A percentile compares a stretch with the other conserved stretches of the same genome.
phyloP scores from a whole-genome alignment of 2,888 invertebrate species.

The Drosophila tanythrix region DNA sequence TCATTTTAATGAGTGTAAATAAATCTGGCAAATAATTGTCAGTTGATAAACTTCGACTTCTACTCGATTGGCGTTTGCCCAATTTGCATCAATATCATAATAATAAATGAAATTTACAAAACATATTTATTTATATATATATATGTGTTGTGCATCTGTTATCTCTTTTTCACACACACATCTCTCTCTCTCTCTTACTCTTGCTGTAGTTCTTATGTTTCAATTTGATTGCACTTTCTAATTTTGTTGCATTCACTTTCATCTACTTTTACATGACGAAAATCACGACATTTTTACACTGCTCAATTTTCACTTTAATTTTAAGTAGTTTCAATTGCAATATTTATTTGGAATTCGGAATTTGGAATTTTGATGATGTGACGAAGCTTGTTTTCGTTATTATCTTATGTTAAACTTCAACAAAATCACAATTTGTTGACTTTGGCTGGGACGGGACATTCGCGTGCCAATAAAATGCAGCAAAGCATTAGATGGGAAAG shows the following conservation, averaged over 20 bases:
- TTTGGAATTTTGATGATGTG: constrained; percentile 28
- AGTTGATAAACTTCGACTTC: not conserved
- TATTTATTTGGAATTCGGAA: not conserved
- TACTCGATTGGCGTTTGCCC: not conserved
- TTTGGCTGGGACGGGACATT: constrained; percentile 48
- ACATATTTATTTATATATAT: not conserved
- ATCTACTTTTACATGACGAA: constrained; percentile 1
- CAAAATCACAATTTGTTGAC: constrained; percentile 45
- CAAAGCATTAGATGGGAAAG: constrained; percentile 7
- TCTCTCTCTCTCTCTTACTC: not conserved
- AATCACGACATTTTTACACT: not conserved
- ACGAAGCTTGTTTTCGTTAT: constrained; percentile 22
- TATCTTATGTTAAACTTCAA: constrained; percentile 25
- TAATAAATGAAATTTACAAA: not conserved
- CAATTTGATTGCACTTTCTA: constrained; percentile 7
- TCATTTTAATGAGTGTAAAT: not conserved
- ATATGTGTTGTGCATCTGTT: not conserved
- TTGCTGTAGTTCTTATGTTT: not conserved
- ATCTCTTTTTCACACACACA: not conserved
- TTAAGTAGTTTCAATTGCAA: constrained; percentile 20
- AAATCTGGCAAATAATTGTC: not conserved
- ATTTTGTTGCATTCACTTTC: constrained; percentile 27
- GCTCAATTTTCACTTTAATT: constrained; percentile 27
- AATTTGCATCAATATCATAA: not conserved
- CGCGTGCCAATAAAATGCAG: constrained; percentile 48